Percentiles rank a stretch among this genome's conserved stretches.
Evolutionary conservation across 2,113 vertebrate species (phyloP).

Genomic region (Upupa epops): DNA sequence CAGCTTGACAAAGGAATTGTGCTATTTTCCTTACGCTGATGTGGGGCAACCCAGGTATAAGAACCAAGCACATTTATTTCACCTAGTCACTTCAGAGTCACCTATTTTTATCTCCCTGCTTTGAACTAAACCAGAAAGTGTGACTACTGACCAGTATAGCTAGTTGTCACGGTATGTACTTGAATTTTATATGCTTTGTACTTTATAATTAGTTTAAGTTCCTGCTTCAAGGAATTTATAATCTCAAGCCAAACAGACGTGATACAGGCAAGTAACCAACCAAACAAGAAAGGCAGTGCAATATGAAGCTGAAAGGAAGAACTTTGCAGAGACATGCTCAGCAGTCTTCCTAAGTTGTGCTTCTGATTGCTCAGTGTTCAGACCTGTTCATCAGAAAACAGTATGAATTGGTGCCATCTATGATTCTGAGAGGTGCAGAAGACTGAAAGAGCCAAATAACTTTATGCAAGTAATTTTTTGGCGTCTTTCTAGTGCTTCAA

Average conservation of each 20-base stretch:
- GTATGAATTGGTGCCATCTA: not conserved
- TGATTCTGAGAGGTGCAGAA: not conserved
- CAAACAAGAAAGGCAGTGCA: not conserved
- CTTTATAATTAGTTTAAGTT: not conserved
- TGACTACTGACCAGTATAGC: not conserved
- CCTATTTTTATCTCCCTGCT: not conserved
- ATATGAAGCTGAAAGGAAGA: not conserved
- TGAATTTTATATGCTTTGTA: not conserved
- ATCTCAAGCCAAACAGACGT: not conserved
- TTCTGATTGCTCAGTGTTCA: slow-evolving; percentile 26
- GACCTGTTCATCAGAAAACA: slow-evolving; percentile 6
- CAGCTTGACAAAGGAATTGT: not conserved
- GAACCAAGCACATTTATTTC: not conserved
- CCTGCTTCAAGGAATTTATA: not conserved
- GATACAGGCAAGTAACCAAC: not conserved
- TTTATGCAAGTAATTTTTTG: not conserved
- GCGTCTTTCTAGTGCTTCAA: not conserved
- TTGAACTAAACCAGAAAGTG: not conserved
- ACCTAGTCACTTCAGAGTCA: not conserved
- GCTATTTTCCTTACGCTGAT: not conserved
- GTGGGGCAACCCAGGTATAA: not conserved
- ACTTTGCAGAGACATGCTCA: slow-evolving; percentile 19
- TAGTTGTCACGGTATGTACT: not conserved
- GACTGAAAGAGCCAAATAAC: not conserved
- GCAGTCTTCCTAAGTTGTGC: not conserved